A percentile compares a stretch with the other conserved stretches of the same genome.
phyloP scores from a whole-genome alignment of 2,113 vertebrate genomes.

The Xyrauchen texanus region DNA sequence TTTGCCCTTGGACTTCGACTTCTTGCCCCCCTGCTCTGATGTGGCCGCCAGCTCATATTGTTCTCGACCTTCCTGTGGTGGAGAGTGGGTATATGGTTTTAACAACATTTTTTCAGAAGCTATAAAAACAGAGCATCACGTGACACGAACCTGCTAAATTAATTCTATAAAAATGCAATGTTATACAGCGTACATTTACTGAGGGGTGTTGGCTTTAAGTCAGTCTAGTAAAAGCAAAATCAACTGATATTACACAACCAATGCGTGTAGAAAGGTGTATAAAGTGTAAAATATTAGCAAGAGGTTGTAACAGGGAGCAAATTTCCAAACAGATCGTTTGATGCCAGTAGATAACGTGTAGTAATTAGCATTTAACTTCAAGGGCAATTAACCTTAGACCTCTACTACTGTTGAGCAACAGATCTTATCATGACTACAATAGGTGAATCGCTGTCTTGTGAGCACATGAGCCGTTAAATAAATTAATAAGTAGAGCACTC shows the following conservation, averaged over 20 bases:
- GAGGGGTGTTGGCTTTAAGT: neutral
- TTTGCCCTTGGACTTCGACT: constrained; percentile 76
- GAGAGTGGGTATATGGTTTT: neutral
- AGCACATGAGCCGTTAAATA: neutral
- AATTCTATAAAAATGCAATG: too few species aligned
- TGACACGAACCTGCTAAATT: too few species aligned
- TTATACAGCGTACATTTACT: neutral
- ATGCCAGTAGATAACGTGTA: constrained; percentile 8
- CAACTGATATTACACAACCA: neutral
- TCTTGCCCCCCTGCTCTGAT: constrained; percentile 87
- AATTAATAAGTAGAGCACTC: too few species aligned
- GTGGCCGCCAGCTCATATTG: constrained; percentile 97
- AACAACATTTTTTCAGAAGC: too few species aligned
- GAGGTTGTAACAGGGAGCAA: neutral
- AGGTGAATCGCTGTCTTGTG: neutral
- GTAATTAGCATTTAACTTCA: constrained; percentile 23
- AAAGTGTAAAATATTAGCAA: constrained; percentile 15
- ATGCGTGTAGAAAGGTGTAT: neutral
- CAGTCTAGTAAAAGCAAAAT: neutral
- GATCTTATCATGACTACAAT: constrained; percentile 6
- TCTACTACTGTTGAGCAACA: neutral
- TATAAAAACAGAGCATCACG: too few species aligned
- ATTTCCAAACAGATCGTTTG: neutral
- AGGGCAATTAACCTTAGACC: constrained; percentile 12
- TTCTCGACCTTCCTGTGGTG: constrained; percentile 85